These are phyloP conservation scores for Drosophila phalerata DNA, from an alignment of 2,888 invertebrate genomes.

Conservation along the genomic window DNA sequence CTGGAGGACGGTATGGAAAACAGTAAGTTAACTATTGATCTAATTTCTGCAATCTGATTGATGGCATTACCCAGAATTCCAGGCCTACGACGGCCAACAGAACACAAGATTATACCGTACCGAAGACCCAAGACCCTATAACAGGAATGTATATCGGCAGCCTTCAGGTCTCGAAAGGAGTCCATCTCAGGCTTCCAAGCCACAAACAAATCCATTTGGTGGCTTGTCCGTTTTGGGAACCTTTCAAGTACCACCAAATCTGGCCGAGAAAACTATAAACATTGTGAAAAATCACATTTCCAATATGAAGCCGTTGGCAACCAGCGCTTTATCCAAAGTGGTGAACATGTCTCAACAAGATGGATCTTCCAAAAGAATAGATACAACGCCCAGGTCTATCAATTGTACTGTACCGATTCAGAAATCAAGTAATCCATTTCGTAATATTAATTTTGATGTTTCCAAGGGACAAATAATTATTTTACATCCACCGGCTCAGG, in stretches of 20 bases:
- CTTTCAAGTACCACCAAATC: conserved; percentile 33
- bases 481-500: conserved; percentile 49
- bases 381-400: background rate
- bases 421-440: conserved; percentile 32
- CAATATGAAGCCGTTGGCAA: background rate
- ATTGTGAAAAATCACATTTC: conserved; percentile 39
- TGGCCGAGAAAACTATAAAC: conserved; percentile 26
- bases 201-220: background rate
- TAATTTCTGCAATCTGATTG: conserved; percentile 38
- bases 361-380: background rate
- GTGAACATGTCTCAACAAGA: background rate
- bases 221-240: conserved; percentile 25
- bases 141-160: background rate
- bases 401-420: background rate
- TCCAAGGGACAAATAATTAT: conserved; percentile 43
- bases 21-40: conserved; percentile 36
- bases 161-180: background rate
- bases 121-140: background rate
- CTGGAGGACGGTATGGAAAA: conserved; percentile 29
- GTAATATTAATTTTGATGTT: conserved; percentile 12
- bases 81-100: conserved; percentile 28
- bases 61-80: conserved; percentile 47
- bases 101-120: background rate
- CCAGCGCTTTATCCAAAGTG: background rate
- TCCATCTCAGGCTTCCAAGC: background rate